Base-by-base conservation (phyloP, 1,140 invertebrate genomes). In the Muscidifurax raptorellus region DNA sequence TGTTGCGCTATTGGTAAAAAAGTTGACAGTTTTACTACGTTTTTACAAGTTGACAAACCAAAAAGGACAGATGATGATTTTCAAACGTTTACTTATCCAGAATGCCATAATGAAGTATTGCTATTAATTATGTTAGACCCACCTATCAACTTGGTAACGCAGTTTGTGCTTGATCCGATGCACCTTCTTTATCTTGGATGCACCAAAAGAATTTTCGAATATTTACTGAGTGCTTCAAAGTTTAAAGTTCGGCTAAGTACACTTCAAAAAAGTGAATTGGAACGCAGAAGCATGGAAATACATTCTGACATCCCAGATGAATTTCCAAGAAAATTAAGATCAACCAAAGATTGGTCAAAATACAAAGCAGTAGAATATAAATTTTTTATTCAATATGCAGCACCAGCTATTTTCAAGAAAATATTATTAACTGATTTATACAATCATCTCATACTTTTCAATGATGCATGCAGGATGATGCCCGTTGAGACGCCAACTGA, bases 11-110 rank as follows among this genome's bases (percentile, higher is more conserved):
- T 67, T 72, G 83, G 86, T 25, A 67, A 74, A 72, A 85, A 40
- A 71, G 15, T 36, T 22, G 30, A 59, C 9, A 32, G 44, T 9
- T 71, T 47, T 52, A 82, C 82, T 3, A 47, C 74, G n/a, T 86
- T 77, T 47, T 12, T 40, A 64, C 77, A 52, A 22, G 30, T 81
- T 71, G 67, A 84, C 76, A n/a, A 44, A 40, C 0, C 6, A 0
- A 32, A 80, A 18, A 84, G 86, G 6, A 87, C 86, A 18, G 80
- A 89, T 66, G 18, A 87, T 69, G 85, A 84, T 15, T 88, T 88
- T 75, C 32, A 77, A 80, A 64, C 82, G 15, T 83, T 85, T 80
- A 69, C n/a, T 27, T 86, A 66, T 27, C 15, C 64, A 25, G 15
- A 66, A n/a, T 27, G 25, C 13, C 67, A 71, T 30, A 71, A 1